Evolutionary conservation across 2,888 invertebrate species (phyloP).

Genomic region (Ornithoptera priamus): DNA sequence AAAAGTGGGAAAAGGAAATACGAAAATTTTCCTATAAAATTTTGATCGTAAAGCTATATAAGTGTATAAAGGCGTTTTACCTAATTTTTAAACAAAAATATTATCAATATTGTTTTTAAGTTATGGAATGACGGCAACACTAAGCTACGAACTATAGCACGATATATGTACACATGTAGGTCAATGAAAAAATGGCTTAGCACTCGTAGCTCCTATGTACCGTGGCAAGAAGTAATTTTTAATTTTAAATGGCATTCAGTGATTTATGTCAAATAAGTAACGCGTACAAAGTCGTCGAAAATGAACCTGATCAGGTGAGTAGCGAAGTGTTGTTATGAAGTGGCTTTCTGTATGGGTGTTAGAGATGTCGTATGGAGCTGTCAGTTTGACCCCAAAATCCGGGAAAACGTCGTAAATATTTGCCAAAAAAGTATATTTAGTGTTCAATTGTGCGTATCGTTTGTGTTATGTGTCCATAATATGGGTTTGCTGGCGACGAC

Average conservation of each 20-base stretch:
- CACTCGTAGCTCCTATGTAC: slow-evolving; percentile 72
- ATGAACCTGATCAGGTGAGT: slow-evolving; percentile 77
- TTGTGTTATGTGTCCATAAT: slow-evolving; percentile 29
- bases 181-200: slow-evolving; percentile 80
- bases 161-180: slow-evolving; percentile 77
- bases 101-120: not conserved
- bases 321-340: slow-evolving; percentile 51
- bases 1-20: slow-evolving; percentile 2
- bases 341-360: slow-evolving; percentile 66
- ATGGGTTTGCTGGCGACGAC: not conserved
- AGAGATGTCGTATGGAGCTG: slow-evolving; percentile 71
- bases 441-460: slow-evolving; percentile 32
- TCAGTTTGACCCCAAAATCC: slow-evolving; percentile 75
- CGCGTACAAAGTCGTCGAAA: slow-evolving; percentile 77
- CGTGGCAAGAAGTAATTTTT: slow-evolving; percentile 78
- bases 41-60: slow-evolving; percentile 6
- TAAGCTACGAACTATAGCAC: slow-evolving; percentile 58
- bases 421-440: slow-evolving; percentile 45
- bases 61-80: slow-evolving; percentile 1
- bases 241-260: slow-evolving; percentile 80
- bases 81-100: not conserved
- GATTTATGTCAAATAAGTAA: slow-evolving; percentile 78
- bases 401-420: slow-evolving; percentile 56
- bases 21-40: not conserved
- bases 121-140: slow-evolving; percentile 64